Base-by-base conservation (phyloP, 2,888 invertebrate genomes). In the Cerceris rybyensis region DNA sequence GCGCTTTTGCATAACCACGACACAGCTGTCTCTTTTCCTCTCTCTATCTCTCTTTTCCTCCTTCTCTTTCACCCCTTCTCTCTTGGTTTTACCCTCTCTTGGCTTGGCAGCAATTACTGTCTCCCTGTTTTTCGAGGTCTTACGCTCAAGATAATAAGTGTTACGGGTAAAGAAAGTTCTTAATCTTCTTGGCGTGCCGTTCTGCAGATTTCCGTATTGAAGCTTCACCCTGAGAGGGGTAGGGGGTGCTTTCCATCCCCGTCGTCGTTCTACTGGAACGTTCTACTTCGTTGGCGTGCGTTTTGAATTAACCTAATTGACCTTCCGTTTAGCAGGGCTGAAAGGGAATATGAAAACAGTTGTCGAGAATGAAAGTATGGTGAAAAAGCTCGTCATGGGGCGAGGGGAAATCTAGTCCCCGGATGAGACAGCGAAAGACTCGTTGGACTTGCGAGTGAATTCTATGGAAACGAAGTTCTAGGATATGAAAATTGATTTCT, bases 61-160 rank as follows among this genome's bases (percentile, higher is more conserved):
- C 39, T 55, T 55, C 57, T 57, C 17, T 16, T n/a, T n/a, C n/a
- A n/a, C 17, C 59, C 50, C 14, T 11, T 28, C 13, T 43, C 14
- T 5, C 75, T 76, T 75, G 49, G n/a, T 50, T 60, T 64, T 4
- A 28, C 28, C 71, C 17, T 16, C 57, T 74, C 49, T 59, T 55
- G 70, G 74, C 84, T 81, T 70, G 79, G 70, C 81, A 75, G 80
- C 82, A 80, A 78, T 73, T 83, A 84, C 75, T 68, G 78, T 82
- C 76, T 75, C 78, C 68, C 78, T 70, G 75, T 84, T 81, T 79
- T 82, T 79, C 70, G 70, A 67, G 76, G 70, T 81, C 81, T 78
- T 75, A 64, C 71, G 78, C 59, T 75, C 64, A 70, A 74, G 81
- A 83, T 83, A 81, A 83, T 81, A 78, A 83, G 81, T 74, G 77